A percentile compares a stretch with the other conserved stretches of the same genome.
phyloP scores from a whole-genome alignment of 2,797 vertebrate genomes.

The Danio choprae region DNA sequence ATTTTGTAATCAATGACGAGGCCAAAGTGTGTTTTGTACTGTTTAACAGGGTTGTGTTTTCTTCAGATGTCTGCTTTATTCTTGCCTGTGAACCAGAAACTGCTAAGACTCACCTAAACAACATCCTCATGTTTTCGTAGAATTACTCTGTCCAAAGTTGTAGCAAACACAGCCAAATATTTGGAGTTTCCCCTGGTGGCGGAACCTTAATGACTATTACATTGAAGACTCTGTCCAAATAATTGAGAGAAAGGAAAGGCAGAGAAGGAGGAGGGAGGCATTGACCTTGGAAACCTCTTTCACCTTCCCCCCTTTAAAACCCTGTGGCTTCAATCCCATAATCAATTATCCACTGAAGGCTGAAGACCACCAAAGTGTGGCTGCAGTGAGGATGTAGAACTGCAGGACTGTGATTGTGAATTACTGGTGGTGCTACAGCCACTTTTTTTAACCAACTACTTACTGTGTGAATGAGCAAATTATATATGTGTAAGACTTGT shows the following conservation, averaged over 20 bases:
- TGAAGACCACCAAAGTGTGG: constrained; percentile 82
- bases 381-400: constrained; percentile 70
- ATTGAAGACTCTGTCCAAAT: constrained; percentile 44
- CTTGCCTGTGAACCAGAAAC: constrained; percentile 20
- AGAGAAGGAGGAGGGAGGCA: constrained; percentile 65
- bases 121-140: constrained; percentile 72
- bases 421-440: background rate
- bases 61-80: constrained; percentile 6
- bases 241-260: constrained; percentile 38
- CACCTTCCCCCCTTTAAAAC: constrained; percentile 42
- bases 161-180: constrained; percentile 74
- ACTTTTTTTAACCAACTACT: no score
- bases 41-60: background rate
- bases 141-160: constrained; percentile 63
- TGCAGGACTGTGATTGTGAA: constrained; percentile 56
- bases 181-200: constrained; percentile 72
- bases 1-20: background rate
- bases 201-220: constrained; percentile 76
- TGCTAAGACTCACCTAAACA: constrained; percentile 53
- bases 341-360: constrained; percentile 83
- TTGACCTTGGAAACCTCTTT: constrained; percentile 78
- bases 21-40: background rate
- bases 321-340: constrained; percentile 73
- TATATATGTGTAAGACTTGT: background rate
- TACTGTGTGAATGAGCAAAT: constrained; percentile 14